Base-by-base conservation (phyloP, 2,888 invertebrate species). In the Yponomeuta sedellus region DNA sequence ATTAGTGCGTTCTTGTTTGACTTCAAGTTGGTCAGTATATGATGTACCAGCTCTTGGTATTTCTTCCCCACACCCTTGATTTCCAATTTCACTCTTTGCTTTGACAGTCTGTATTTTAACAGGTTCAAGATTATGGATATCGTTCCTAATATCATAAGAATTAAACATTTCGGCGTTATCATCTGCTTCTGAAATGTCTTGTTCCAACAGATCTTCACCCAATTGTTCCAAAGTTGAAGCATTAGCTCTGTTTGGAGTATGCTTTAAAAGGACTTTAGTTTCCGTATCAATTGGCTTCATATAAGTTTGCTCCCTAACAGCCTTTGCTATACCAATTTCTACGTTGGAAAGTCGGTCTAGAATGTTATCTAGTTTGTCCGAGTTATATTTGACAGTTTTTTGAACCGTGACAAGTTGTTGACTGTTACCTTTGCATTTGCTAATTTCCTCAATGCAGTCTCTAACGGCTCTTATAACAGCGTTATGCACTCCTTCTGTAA, bases 381-480 rank as follows among this genome's bases (percentile, higher is more conserved):
- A 74, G 68, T 82, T 81, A 62, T 70, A 72, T 56, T 76, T 77
- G 39, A 86, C 70, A 28, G 73, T 69, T 67, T 71, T 80, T 67
- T 85, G 77, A 59, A 85, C 72, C 64, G 64, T 71, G 69, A 73
- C 73, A 1, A 85, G 68, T 40, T 82, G 81, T 61, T 71, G 69
- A 69, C 69, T 75, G 12, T 20, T n/a, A 1, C 4, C 20, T 73
- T 65, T 19, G 76, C 73, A 40, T 72, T 74, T 57, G 40, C 74
- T 78, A 22, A 81, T 69, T 72, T 84, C 79, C 61, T 71, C 67
- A 44, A 89, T 72, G 68, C 82, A 85, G 61, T 88, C 82, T 70
- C 75, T 83, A 6, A 90, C 76, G 20, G 86, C 78, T 19, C 78
- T 77, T 57, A 88, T 68, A n/a, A 90, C 73, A 1, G 90, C 88